Conservation (phyloP, 2,888 invertebrate species). For the Nymphalis polychloros region DNA sequence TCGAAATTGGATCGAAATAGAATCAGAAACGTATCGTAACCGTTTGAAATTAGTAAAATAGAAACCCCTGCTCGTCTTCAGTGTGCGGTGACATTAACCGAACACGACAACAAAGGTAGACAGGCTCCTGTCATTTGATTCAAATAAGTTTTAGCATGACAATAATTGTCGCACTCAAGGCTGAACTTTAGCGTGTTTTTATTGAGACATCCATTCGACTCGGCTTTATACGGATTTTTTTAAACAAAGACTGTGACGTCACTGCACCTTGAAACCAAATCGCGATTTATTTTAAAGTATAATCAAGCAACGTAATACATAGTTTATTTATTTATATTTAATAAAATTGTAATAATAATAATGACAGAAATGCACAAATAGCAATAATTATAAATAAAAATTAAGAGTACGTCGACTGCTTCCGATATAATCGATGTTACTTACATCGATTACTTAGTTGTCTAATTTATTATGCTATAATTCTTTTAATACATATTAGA, state of each 20-base stretch:
- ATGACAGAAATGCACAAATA: background rate
- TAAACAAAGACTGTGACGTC: background rate
- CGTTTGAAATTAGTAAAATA: background rate
- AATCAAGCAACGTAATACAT: background rate
- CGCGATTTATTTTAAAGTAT: background rate
- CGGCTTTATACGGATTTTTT: constrained; percentile 5
- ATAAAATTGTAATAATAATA: too few relatives aligned
- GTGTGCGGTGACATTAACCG: background rate
- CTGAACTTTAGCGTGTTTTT: constrained; percentile 17
- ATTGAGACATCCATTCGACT: constrained; percentile 14
- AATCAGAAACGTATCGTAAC: too few relatives aligned
- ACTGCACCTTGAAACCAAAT: background rate
- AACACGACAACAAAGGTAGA: background rate
- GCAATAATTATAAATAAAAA: background rate
- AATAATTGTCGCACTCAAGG: constrained; percentile 26
- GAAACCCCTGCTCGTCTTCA: background rate
- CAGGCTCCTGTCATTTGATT: constrained; percentile 4
- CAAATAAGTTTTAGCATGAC: constrained; percentile 5
- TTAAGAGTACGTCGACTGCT: too few relatives aligned
- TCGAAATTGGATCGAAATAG: too few relatives aligned
- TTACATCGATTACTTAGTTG: too few relatives aligned
- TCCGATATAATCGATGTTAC: too few relatives aligned
- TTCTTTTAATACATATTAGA: too few relatives aligned
- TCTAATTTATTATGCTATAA: too few relatives aligned
- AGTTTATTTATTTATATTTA: too few relatives aligned